phyloP scores from a whole-genome alignment of 2,888 invertebrate genomes.

The Synergus umbraculus region DNA sequence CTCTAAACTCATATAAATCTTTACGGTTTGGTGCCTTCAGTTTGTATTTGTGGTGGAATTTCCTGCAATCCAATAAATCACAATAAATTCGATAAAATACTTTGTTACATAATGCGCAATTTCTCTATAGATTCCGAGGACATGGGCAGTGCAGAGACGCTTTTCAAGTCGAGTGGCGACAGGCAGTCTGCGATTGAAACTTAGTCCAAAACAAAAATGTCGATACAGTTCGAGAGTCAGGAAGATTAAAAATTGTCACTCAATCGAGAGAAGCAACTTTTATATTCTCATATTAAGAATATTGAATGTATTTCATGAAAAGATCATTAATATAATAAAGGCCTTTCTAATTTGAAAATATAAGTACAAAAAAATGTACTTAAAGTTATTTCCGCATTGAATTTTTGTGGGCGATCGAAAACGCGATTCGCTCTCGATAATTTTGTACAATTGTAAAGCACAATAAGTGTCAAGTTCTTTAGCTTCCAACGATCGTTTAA shows the following conservation, averaged over 20 bases:
- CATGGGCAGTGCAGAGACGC: constrained; percentile 20
- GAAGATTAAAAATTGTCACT: neutral
- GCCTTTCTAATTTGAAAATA: too few relatives aligned
- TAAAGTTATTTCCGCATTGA: too few relatives aligned
- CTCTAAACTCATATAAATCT: neutral
- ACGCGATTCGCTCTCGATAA: too few relatives aligned
- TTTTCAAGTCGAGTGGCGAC: constrained; percentile 23
- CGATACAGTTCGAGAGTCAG: neutral
- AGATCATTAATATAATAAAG: too few relatives aligned
- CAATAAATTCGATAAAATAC: constrained; percentile 35
- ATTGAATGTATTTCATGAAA: neutral
- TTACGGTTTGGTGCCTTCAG: constrained; percentile 4
- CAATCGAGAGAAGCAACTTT: neutral
- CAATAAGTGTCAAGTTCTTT: too few relatives aligned
- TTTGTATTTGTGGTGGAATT: constrained; percentile 10
- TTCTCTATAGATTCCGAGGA: constrained; percentile 31
- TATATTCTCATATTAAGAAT: neutral
- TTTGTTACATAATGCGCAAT: constrained; percentile 32
- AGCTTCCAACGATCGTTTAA: too few relatives aligned
- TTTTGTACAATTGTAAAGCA: too few relatives aligned
- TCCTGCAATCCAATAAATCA: constrained; percentile 34
- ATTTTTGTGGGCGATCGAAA: too few relatives aligned
- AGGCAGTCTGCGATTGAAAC: constrained; percentile 9
- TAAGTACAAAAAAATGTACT: too few relatives aligned
- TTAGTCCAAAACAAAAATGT: constrained; percentile 11